phyloP scores from a whole-genome alignment of 2,113 vertebrate genomes.

The Dasyornis broadbenti region DNA sequence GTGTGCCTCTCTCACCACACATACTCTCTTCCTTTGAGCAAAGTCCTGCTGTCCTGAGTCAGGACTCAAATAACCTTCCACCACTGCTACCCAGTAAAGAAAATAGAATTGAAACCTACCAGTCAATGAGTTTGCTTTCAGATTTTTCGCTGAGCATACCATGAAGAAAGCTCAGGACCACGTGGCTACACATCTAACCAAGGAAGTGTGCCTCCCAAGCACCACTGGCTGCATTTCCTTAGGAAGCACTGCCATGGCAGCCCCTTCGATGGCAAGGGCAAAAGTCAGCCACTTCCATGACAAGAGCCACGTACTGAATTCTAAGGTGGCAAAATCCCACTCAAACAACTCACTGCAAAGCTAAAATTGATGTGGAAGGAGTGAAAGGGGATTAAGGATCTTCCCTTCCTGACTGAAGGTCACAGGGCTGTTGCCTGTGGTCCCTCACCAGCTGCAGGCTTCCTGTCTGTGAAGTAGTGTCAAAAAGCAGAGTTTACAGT shows the following conservation, averaged over 20 bases:
- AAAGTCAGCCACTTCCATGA: background rate
- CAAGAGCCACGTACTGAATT: background rate
- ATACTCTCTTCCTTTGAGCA: background rate
- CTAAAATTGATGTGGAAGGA: background rate
- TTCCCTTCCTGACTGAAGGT: background rate
- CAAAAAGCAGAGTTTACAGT: background rate
- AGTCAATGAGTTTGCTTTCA: background rate
- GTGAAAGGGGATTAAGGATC: background rate
- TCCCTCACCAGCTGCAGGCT: background rate
- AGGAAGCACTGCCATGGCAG: background rate
- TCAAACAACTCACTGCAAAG: background rate
- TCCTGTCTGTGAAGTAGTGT: background rate
- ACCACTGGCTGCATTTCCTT: background rate
- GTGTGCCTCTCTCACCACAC: background rate
- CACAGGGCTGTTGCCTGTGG: background rate
- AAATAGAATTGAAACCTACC: background rate
- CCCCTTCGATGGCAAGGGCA: background rate
- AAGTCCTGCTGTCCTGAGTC: background rate
- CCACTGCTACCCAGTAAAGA: background rate
- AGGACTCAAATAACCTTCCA: background rate
- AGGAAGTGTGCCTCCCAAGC: background rate
- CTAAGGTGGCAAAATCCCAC: background rate
- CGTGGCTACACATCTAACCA: background rate
- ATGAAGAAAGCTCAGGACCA: background rate
- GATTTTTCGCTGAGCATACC: background rate